A percentile compares a stretch with the other conserved stretches of the same genome.
Evolutionary conservation across 2,888 invertebrate genomes (phyloP).

Genomic region (Andrena flavipes): DNA sequence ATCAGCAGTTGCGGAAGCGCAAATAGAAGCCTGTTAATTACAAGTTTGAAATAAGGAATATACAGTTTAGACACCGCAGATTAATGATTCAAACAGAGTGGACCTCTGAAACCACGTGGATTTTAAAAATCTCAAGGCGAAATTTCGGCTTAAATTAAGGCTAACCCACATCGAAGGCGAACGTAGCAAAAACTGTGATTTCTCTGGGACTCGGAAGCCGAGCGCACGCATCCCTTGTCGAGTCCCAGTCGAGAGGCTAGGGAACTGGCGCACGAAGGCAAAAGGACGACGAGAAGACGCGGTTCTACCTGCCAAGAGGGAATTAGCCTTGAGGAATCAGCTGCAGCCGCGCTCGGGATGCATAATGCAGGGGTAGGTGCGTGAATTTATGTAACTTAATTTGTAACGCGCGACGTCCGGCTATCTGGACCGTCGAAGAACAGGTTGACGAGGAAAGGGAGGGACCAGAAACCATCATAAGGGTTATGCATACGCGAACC

Average conservation of each 20-base stretch:
- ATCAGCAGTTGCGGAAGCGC: too few species aligned
- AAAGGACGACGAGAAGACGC: constrained; percentile 2
- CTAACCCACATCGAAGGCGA: background rate
- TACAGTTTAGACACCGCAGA: too few species aligned
- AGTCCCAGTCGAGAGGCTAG: constrained; percentile 1
- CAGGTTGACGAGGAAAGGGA: constrained; percentile 3
- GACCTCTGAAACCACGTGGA: too few species aligned
- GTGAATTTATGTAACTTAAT: constrained; percentile 73
- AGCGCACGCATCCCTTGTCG: too few species aligned
- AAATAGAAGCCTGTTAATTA: background rate
- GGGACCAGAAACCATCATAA: constrained; percentile 15
- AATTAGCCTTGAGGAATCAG: constrained; percentile 62
- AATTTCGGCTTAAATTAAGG: background rate
- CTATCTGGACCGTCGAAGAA: constrained; percentile 34
- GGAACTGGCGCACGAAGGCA: background rate
- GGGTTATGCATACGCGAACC: constrained; percentile 31
- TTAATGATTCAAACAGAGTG: too few species aligned
- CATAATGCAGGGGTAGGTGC: constrained; percentile 61
- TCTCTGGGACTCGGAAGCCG: background rate
- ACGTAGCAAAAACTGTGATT: constrained; percentile 34
- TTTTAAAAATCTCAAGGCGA: background rate
- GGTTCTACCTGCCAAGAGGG: constrained; percentile 40
- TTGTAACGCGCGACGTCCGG: constrained; percentile 64
- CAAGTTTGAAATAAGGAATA: background rate
- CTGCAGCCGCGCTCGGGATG: constrained; percentile 40